Percentiles rank a stretch among this genome's conserved stretches.
Conservation (phyloP, 1,140 invertebrate species). For the Aradophagus sp. region DNA sequence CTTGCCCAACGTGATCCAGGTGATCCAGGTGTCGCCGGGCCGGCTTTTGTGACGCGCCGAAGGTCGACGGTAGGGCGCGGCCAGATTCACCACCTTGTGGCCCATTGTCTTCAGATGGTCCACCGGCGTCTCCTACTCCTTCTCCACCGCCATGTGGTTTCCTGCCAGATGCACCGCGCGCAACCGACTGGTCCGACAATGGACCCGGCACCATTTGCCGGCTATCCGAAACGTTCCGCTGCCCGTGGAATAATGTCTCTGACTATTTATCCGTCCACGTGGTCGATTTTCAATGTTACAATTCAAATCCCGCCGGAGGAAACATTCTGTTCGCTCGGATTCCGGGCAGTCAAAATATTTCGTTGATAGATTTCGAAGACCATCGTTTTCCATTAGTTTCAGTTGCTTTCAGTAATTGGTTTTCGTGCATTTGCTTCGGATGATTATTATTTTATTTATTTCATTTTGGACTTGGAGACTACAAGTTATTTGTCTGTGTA, state of each 20-base stretch:
- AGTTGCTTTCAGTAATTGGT: no score
- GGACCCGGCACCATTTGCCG: conserved; percentile 15
- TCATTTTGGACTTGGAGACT: no score
- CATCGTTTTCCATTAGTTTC: no score
- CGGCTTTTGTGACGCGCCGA: conserved; percentile 41
- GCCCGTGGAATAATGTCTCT: conserved; percentile 12
- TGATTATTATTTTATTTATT: no score
- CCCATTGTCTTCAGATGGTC: conserved; percentile 46
- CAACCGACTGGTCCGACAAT: conserved; percentile 5
- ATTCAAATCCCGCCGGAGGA: no score
- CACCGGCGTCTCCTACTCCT: conserved; percentile 29
- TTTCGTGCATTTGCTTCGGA: no score
- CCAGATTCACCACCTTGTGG: conserved; percentile 46
- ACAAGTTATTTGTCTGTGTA: no score
- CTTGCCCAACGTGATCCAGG: conserved; percentile 58
- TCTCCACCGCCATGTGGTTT: conserved; percentile 24
- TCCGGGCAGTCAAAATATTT: no score
- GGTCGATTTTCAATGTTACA: no score
- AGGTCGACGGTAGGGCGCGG: conserved; percentile 43
- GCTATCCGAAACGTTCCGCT: conserved; percentile 10
- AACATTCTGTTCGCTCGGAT: no score
- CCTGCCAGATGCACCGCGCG: conserved; percentile 41
- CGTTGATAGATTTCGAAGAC: no score
- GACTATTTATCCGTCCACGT: conserved; percentile 18
- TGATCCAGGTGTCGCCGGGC: conserved; percentile 39